Conservation (phyloP, 2,888 invertebrate species). For the Hedya salicella region DNA sequence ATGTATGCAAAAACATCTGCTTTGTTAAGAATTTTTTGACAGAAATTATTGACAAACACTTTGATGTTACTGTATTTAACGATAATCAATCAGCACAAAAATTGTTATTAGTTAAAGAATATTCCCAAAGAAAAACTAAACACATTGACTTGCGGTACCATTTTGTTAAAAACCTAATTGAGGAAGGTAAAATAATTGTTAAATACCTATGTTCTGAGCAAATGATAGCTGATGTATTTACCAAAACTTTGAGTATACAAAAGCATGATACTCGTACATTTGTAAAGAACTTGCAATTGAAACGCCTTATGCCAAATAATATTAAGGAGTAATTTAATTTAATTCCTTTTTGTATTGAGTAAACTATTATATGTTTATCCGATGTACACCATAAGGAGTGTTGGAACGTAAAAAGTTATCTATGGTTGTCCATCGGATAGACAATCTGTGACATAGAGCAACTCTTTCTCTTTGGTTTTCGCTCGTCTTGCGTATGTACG, state of each 20-base stretch:
- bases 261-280: neutral
- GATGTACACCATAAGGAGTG: no score
- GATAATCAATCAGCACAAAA: neutral
- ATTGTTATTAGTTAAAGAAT: neutral
- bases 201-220: neutral
- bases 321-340: no score
- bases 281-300: neutral
- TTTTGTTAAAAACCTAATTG: no score
- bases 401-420: no score
- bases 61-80: neutral
- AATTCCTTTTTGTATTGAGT: no score
- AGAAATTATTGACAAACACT: neutral
- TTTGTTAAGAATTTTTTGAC: neutral
- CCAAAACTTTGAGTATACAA: neutral
- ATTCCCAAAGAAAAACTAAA: neutral
- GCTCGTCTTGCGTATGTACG: no score
- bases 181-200: no score
- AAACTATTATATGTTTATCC: no score
- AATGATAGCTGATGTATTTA: conserved; percentile 10
- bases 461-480: no score
- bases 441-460: no score
- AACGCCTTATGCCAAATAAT: neutral
- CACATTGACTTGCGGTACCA: conserved; percentile 8
- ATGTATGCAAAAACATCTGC: neutral
- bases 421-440: no score